These are phyloP conservation scores for Alexandromys fortis DNA, from an alignment of 2,113 vertebrate genomes.

Conservation along the genomic window DNA sequence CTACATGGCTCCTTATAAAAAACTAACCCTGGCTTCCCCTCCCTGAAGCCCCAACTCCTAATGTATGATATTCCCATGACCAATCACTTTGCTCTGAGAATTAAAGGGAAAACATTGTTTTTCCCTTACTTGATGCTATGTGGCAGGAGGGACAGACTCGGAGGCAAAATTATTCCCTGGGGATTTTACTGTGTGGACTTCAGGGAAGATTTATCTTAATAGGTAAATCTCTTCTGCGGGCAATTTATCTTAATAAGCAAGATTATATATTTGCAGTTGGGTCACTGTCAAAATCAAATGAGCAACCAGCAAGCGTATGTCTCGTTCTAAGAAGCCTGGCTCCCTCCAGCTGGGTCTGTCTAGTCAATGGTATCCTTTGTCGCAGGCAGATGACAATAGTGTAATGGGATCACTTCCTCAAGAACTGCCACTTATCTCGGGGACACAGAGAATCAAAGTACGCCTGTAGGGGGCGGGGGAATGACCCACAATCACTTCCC, in stretches of 20 bases:
- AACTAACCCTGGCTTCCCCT: neutral
- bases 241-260: slow-evolving; percentile 72
- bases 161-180: slow-evolving; percentile 55
- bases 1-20: neutral
- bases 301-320: neutral
- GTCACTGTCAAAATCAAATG: slow-evolving; percentile 64
- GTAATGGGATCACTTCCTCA: neutral
- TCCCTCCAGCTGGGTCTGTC: neutral
- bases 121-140: slow-evolving; percentile 21
- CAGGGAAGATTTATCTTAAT: slow-evolving; percentile 17
- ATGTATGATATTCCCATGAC: neutral
- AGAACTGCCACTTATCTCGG: slow-evolving; percentile 5
- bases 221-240: slow-evolving; percentile 66
- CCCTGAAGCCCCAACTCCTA: neutral
- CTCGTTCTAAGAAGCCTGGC: neutral
- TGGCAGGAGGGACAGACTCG: neutral
- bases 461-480: neutral
- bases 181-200: slow-evolving; percentile 42
- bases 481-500: neutral
- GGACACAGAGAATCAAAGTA: slow-evolving; percentile 8
- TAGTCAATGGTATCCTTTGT: slow-evolving; percentile 21
- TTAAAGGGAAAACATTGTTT: neutral
- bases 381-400: neutral
- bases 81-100: neutral
- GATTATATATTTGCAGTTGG: slow-evolving; percentile 31